Percentiles rank a stretch among this genome's conserved stretches.
Conservation (phyloP, 53 echinoderm and acorn worm species). For the Stichopus horrens region DNA sequence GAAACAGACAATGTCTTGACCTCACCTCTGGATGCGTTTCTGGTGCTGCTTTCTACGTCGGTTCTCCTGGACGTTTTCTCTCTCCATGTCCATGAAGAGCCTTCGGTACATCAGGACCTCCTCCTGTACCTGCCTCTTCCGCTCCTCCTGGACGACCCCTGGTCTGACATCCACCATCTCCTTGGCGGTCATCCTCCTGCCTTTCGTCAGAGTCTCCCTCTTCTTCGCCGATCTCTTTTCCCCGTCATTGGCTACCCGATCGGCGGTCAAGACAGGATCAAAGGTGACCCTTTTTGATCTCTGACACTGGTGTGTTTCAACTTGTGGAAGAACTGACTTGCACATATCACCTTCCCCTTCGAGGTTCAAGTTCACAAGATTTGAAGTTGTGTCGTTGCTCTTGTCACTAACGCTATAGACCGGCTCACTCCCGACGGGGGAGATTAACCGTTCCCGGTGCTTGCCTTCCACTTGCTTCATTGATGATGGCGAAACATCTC, state of each 20-base stretch:
- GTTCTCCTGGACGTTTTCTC: conserved; percentile 87
- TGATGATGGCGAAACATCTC: no score
- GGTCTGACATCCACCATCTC: conserved; percentile 56
- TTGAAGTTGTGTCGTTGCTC: no score
- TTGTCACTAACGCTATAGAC: no score
- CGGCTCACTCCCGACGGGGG: no score
- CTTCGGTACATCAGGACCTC: conserved; percentile 89
- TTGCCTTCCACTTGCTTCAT: no score
- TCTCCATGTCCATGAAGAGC: conserved; percentile 87
- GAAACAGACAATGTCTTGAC: not conserved
- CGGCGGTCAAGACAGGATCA: not conserved
- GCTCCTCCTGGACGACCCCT: conserved; percentile 52
- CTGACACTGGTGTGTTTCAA: not conserved
- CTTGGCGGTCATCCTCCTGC: not conserved
- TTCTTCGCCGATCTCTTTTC: not conserved
- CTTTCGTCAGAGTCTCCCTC: not conserved
- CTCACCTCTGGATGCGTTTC: conserved; percentile 84
- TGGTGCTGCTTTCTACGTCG: conserved; percentile 73
- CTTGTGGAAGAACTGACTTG: not conserved
- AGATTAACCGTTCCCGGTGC: no score
- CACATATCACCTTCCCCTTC: not conserved
- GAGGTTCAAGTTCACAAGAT: not conserved
- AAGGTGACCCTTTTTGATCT: not conserved
- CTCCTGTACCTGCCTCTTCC: conserved; percentile 53
- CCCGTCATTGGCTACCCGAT: not conserved